These are phyloP conservation scores for Melospiza melodia DNA, from an alignment of 2,113 vertebrate genomes.

Conservation along the genomic window DNA sequence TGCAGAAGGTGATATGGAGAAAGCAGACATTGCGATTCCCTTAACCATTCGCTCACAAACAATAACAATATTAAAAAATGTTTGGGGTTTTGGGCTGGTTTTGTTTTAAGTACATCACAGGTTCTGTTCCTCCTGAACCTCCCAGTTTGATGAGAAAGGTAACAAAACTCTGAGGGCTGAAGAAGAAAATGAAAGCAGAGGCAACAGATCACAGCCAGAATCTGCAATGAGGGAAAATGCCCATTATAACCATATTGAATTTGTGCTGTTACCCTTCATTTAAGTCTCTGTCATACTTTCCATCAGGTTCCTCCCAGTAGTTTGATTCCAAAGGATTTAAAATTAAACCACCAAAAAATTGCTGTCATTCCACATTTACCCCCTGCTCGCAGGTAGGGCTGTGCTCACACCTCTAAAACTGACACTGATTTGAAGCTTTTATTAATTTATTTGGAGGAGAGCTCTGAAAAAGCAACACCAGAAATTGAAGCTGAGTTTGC, in stretches of 20 bases:
- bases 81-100: neutral
- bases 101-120: neutral
- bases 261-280: neutral
- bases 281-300: neutral
- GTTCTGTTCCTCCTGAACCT: neutral
- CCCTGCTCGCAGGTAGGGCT: neutral
- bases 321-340: neutral
- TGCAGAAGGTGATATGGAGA: neutral
- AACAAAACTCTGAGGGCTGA: neutral
- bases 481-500: neutral
- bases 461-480: neutral
- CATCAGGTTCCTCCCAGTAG: neutral
- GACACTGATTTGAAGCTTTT: neutral
- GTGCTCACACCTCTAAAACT: neutral
- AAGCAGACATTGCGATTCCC: accelerated
- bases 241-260: neutral
- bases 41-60: neutral
- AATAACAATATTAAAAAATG: neutral
- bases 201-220: neutral
- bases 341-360: neutral
- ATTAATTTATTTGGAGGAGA: neutral
- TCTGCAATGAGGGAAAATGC: neutral
- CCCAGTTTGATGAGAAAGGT: neutral
- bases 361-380: neutral
- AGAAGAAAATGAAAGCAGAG: neutral